Conservation (phyloP, 1,140 invertebrate species). For the Magallana ariakensis region DNA sequence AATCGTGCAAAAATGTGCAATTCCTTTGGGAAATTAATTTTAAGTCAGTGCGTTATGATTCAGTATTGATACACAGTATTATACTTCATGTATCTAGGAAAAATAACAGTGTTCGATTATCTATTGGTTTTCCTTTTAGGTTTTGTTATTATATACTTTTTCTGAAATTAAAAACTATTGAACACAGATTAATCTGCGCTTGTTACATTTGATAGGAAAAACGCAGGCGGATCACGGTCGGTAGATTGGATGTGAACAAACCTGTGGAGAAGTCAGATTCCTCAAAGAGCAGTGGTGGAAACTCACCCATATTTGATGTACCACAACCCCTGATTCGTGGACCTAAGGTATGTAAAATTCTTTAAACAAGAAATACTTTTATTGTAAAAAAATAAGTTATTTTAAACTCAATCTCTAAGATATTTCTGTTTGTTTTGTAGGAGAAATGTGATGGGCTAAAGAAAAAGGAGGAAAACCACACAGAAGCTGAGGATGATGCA, state of each 20-base stretch:
- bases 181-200: no score
- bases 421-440: background rate
- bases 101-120: no score
- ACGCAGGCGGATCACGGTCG: constrained; percentile 11
- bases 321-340: background rate
- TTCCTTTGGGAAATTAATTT: background rate
- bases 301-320: constrained; percentile 36
- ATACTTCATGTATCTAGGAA: no score
- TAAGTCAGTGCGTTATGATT: background rate
- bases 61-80: no score
- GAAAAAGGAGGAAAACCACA: background rate
- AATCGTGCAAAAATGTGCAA: background rate
- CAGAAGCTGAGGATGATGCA: background rate
- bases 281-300: constrained; percentile 18
- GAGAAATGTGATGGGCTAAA: constrained; percentile 1
- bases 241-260: background rate
- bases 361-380: no score
- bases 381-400: no score
- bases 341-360: background rate
- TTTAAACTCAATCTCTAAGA: background rate
- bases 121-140: no score
- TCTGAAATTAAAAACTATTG: no score
- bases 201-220: background rate
- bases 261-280: background rate
- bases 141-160: no score